Base-by-base conservation (phyloP, 2,888 invertebrate genomes). In the Incurvaria masculella region DNA sequence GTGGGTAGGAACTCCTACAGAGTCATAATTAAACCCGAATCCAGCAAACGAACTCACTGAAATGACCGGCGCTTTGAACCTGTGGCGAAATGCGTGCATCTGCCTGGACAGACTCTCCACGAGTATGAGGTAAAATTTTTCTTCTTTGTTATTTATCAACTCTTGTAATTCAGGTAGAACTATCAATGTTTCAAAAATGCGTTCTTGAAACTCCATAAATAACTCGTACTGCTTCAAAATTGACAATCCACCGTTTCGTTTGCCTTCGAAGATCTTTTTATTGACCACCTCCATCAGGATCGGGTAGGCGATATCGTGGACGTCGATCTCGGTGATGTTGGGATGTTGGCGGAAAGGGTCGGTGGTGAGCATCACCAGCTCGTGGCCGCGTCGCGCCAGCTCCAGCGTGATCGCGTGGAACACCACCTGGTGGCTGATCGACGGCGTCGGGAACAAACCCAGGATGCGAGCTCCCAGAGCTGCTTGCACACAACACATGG, bases 71-170 rank as follows among this genome's bases (percentile, higher is more conserved):
- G 59, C 60, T 10, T 65, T 58, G 48, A 70, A 72, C 42, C 62
- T 59, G 45, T 68, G 54, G 8, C 33, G 33, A 33, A 33, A 33
- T 14, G 33, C 33, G 33, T 14, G 14, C 5, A 63, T 62, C 16
- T 73, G 11, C 1, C 66, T 62, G 14, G 56, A 54, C 0, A 66
- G 43, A 48, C 57, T 52, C 50, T 76, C 75, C 1, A 61, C 52
- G 10, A 76, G 53, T 2, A 70, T 57, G 4, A 69, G 50, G 56
- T 76, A 75, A 51, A 70, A 76, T n/a, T 59, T 53, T 40, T 57
- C 53, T 4, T 55, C 55, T 38, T 48, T 52, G 16, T 51, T 42
- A 3, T 52, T 50, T 4, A 62, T 45, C 2, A 60, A 43, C 23
- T 49, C 19, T 51, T 59, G 55, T 26, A 63, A 52, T 53, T 58